Evolutionary conservation across 2,113 vertebrate genomes (phyloP).

Genomic region (Mellivora capensis): DNA sequence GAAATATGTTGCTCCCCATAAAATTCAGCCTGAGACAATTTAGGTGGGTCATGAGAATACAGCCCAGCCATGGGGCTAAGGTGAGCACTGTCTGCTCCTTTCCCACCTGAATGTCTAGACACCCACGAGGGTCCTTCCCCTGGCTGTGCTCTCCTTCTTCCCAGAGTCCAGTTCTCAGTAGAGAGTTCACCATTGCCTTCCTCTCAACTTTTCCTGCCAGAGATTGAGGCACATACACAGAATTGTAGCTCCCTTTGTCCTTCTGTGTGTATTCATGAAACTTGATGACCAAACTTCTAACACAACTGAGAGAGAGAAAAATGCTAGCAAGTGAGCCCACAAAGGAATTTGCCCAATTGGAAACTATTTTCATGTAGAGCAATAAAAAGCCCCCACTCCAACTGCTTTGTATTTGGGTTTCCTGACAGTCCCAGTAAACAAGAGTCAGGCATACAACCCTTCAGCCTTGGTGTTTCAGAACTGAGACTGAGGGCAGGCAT

Average conservation of each 20-base stretch:
- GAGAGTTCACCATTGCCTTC: background rate
- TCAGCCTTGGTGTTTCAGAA: background rate
- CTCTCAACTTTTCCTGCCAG: background rate
- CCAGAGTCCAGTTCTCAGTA: background rate
- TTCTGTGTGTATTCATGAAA: background rate
- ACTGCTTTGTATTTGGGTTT: background rate
- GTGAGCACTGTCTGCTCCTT: background rate
- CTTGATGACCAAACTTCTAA: background rate
- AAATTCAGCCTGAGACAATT: background rate
- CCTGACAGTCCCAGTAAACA: background rate
- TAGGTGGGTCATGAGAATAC: background rate
- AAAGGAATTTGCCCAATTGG: background rate
- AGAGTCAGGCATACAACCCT: background rate
- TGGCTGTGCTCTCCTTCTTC: background rate
- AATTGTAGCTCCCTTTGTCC: background rate
- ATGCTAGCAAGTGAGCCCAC: background rate
- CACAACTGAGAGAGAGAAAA: background rate
- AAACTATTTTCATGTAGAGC: conserved; percentile 26
- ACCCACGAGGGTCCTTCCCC: background rate
- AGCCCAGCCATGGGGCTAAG: background rate
- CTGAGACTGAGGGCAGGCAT: background rate
- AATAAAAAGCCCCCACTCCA: background rate
- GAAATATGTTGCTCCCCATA: background rate
- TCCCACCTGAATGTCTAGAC: background rate
- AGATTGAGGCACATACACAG: background rate